phyloP scores from a whole-genome alignment of 2,797 vertebrate species.

The Podargus strigoides region DNA sequence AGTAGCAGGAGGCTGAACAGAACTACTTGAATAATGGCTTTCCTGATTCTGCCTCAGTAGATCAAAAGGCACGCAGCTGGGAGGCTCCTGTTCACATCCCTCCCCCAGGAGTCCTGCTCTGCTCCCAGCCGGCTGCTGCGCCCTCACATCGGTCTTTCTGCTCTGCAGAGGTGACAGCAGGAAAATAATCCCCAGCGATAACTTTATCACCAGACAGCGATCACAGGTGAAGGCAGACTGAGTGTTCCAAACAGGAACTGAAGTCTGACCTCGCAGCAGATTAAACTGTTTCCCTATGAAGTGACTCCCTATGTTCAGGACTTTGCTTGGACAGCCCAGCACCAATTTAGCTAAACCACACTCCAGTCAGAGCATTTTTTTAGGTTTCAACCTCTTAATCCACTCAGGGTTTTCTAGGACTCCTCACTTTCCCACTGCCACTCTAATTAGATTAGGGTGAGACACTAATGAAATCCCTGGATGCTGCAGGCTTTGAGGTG shows the following conservation, averaged over 20 bases:
- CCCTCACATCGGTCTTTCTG: fast-evolving
- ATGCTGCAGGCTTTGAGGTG: not conserved
- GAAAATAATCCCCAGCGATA: not conserved
- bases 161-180: not conserved
- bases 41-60: not conserved
- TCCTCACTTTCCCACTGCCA: slow-evolving; percentile 26
- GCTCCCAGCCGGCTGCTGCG: not conserved
- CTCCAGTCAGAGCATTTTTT: not conserved
- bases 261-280: not conserved
- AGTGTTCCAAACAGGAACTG: not conserved
- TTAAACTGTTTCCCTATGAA: not conserved
- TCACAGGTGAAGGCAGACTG: not conserved
- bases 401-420: not conserved
- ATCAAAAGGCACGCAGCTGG: fast-evolving
- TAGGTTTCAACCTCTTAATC: slow-evolving; percentile 31
- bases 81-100: not conserved
- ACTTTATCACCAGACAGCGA: not conserved
- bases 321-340: not conserved
- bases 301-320: fast-evolving
- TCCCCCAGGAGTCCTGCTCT: not conserved
- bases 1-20: not conserved
- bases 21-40: not conserved
- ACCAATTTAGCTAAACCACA: not conserved
- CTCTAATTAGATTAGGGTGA: not conserved
- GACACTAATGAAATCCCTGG: not conserved